These are phyloP conservation scores for Sericinus montela DNA, from an alignment of 2,888 invertebrate genomes.

Conservation along the genomic window DNA sequence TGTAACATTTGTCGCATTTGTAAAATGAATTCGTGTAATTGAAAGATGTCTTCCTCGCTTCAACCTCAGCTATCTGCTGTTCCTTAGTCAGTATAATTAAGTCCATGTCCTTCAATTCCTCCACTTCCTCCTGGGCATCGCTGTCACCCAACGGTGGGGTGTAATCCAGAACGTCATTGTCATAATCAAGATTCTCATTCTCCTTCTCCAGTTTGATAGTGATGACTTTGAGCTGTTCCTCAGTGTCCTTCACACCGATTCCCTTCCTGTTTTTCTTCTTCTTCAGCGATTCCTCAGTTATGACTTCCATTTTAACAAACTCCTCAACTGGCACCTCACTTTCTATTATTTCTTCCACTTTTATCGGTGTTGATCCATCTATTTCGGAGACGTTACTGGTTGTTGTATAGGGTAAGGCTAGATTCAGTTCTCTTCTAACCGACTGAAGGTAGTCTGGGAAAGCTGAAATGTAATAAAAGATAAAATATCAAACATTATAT, in stretches of 20 bases:
- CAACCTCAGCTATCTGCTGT: constrained; percentile 49
- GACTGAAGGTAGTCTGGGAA: constrained; percentile 6
- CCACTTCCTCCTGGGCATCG: constrained; percentile 14
- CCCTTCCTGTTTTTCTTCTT: not conserved
- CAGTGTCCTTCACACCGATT: constrained; percentile 2
- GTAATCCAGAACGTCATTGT: constrained; percentile 17
- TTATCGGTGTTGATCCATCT: not conserved
- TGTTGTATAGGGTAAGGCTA: not conserved
- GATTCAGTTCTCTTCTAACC: constrained; percentile 16
- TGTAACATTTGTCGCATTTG: constrained; percentile 56
- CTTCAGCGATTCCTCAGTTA: no score
- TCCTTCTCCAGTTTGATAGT: constrained; percentile 1
- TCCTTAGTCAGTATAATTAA: constrained; percentile 41
- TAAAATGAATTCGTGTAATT: constrained; percentile 55
- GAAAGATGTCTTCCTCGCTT: constrained; percentile 36
- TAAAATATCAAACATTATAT: no score
- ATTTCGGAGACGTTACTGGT: not conserved
- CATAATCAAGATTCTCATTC: constrained; percentile 13
- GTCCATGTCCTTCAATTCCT: constrained; percentile 33
- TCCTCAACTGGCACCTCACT: not conserved
- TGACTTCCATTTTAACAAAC: no score
- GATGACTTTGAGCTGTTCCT: constrained; percentile 6
- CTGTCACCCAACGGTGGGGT: not conserved
- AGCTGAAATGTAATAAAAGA: no score
- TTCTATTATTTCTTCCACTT: not conserved